phyloP scores from a whole-genome alignment of 2,113 vertebrate genomes.

The Salvelinus sp. region DNA sequence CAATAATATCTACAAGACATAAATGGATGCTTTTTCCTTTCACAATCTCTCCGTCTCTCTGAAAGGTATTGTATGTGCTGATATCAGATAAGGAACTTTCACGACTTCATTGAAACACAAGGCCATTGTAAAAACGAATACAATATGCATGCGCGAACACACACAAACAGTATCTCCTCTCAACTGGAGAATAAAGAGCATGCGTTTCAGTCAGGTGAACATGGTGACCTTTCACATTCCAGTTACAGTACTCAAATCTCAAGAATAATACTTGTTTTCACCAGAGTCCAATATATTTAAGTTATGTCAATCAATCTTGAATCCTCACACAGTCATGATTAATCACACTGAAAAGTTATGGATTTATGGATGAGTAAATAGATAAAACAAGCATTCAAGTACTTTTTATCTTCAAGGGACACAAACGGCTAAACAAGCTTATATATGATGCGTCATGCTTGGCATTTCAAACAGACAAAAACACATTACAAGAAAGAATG shows the following conservation, averaged over 20 bases:
- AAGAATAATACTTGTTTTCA: not conserved
- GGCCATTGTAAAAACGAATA: not conserved
- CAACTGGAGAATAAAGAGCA: constrained; percentile 31
- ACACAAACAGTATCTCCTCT: constrained; percentile 9
- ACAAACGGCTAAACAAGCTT: too few species aligned
- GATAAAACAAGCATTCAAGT: not conserved
- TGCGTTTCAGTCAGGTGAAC: constrained; percentile 31
- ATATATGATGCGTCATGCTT: too few species aligned
- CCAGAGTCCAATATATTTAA: too few species aligned
- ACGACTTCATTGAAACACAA: not conserved
- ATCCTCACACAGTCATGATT: constrained; percentile 4
- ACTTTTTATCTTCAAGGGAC: not conserved
- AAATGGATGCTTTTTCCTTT: not conserved
- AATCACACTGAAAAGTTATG: not conserved
- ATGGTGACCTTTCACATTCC: constrained; percentile 38
- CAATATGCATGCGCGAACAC: not conserved
- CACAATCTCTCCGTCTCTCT: not conserved
- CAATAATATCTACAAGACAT: too few species aligned
- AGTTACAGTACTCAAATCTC: constrained; percentile 22
- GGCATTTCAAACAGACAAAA: too few species aligned
- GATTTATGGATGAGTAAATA: not conserved
- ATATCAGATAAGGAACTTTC: constrained; percentile 6
- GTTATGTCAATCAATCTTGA: too few species aligned
- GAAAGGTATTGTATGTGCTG: not conserved
- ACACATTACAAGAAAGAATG: constrained; percentile 3